Evolutionary conservation across 2,888 invertebrate genomes (phyloP), one percentile per base, ranked within the genome.

Genomic region (Myathropa florea): DNA sequence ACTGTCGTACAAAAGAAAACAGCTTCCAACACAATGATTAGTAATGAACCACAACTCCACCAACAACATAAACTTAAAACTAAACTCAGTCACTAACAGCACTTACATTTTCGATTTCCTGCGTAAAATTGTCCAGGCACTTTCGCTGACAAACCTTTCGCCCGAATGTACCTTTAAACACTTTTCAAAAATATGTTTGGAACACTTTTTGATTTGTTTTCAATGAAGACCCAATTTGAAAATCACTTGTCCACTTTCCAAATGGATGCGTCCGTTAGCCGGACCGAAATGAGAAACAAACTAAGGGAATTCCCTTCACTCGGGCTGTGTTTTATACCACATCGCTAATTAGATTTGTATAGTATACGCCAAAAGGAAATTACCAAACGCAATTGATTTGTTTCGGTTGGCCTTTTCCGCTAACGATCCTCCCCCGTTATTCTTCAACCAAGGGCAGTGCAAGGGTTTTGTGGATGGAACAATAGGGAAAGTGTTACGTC

Each of bases 401-500:
- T 57, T 57, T 57, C 23, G 21, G 14, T 75, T 68, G 46, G 18
- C 18, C 46, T 46, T 46, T 46, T 46, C 18, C 18, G n/a, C n/a
- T n/a, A n/a, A n/a, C n/a, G n/a, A n/a, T n/a, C n/a, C n/a, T n/a
- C n/a, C n/a, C n/a, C n/a, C n/a, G n/a, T n/a, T n/a, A n/a, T n/a
- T n/a, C n/a, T n/a, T n/a, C n/a, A n/a, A n/a, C 46, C 46, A 46
- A 46, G 46, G 46, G 18, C 18, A 18, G 7, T 4, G 18, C 46
- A 18, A 46, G 46, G 46, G 46, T 46, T 6, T 46, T 2, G 7
- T 18, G 9, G 46, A 7, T 6, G 18, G 18, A 1, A 18, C 3
- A 18, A n/a, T 18, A 73, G 80, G 23, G 83, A 84, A 84, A 84
- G 83, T 84, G 83, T 84, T 80, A 80, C 59, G 64, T n/a, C 46